phyloP scores from a whole-genome alignment of 2,797 vertebrate genomes.

The Scyliorhinus canicula region DNA sequence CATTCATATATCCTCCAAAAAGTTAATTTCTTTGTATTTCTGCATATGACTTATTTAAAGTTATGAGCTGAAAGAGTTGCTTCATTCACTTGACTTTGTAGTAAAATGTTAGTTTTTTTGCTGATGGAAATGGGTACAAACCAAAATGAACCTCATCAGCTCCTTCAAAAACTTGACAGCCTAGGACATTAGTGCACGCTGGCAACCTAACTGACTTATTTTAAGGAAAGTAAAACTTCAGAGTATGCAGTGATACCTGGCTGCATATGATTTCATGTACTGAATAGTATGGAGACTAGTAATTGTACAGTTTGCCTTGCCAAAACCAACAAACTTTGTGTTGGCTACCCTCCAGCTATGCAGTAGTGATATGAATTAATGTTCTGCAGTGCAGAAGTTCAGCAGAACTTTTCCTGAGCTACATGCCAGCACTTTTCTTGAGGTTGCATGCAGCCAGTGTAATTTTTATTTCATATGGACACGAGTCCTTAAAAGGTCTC shows the following conservation, averaged over 20 bases:
- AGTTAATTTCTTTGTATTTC: not conserved
- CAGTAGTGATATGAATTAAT: conserved; percentile 26
- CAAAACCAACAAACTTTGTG: conserved; percentile 5
- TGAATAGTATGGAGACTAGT: not conserved
- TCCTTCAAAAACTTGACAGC: not conserved
- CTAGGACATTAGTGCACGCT: not conserved
- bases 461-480: conserved; percentile 8
- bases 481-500: not conserved
- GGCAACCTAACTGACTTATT: not conserved
- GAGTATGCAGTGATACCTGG: not conserved
- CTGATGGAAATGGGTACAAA: not conserved
- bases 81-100: not conserved
- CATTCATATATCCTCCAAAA: not conserved
- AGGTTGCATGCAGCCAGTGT: conserved; percentile 3
- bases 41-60: not conserved
- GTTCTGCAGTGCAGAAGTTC: conserved; percentile 29
- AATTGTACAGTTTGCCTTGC: conserved; percentile 4
- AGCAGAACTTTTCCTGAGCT: conserved; percentile 26
- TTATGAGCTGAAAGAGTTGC: not conserved
- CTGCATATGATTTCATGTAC: not conserved
- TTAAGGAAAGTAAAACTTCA: not conserved
- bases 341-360: not conserved
- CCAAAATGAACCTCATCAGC: not conserved
- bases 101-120: not conserved
- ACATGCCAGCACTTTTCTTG: conserved; percentile 4